Evolutionary conservation across 92 coral and sea anemone species (phyloP).

Genomic region (Zoanthus gigantus): DNA sequence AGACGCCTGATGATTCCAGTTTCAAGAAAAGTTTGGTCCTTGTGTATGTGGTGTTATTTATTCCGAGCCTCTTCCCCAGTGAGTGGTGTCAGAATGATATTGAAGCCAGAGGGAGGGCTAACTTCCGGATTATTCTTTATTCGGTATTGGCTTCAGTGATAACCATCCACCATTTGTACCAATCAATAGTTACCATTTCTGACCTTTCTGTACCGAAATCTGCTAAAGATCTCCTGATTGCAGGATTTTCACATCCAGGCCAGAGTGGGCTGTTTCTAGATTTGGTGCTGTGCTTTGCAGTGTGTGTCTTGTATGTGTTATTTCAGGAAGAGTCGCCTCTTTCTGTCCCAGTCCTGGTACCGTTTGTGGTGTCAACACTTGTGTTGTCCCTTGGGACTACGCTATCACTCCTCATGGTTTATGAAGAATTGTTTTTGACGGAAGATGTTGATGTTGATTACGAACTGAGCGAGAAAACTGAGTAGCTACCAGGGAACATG

Average conservation of each 20-base stretch:
- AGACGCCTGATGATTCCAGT: conserved; percentile 44
- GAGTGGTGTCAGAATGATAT: conserved; percentile 21
- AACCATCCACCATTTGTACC: conserved; percentile 64
- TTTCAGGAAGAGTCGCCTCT: conserved; percentile 18
- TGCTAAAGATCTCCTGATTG: conserved; percentile 25
- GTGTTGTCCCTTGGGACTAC: conserved; percentile 74
- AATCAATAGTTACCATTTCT: conserved; percentile 50
- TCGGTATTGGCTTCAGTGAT: conserved; percentile 44
- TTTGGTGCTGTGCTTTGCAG: conserved; percentile 55
- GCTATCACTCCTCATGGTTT: conserved; percentile 65
- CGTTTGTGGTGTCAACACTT: conserved; percentile 58
- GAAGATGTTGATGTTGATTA: no score
- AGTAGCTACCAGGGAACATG: no score
- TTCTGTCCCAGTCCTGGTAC: conserved; percentile 33
- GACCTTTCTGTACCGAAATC: conserved; percentile 31
- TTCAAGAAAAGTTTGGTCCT: conserved; percentile 56
- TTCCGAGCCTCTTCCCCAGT: conserved; percentile 70
- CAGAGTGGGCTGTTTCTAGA: conserved; percentile 57
- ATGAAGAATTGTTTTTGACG: conserved; percentile 47
- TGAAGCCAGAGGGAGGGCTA: conserved; percentile 26
- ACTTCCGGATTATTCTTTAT: conserved; percentile 40
- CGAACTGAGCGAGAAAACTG: no score
- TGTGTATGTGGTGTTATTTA: conserved; percentile 51
- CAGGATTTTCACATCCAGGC: conserved; percentile 52
- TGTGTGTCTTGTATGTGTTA: conserved; percentile 52